These are phyloP conservation scores for Phylloscopus trochilus DNA, from an alignment of 2,113 vertebrate genomes.

Conservation along the genomic window DNA sequence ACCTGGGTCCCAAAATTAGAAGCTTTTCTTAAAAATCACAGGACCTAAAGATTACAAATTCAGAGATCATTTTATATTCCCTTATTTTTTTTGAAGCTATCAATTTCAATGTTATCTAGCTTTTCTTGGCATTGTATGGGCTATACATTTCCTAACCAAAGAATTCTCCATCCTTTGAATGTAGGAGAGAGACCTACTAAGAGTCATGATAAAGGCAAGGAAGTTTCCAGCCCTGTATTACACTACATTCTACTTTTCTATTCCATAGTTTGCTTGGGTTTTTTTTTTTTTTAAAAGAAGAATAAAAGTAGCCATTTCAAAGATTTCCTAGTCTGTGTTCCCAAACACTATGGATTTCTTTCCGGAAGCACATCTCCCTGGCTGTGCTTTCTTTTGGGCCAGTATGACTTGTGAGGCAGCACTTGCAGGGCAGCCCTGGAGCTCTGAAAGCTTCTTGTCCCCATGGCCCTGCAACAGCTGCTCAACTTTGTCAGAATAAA, in stretches of 20 bases:
- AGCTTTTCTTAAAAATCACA: background rate
- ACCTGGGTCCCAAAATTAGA: background rate
- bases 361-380: background rate
- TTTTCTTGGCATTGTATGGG: background rate
- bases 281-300: background rate
- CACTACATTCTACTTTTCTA: background rate
- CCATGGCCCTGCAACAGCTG: background rate
- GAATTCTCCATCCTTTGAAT: background rate
- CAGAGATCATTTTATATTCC: background rate
- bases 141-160: background rate
- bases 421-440: background rate
- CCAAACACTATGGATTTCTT: background rate
- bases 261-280: background rate
- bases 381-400: background rate
- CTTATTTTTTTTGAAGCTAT: background rate
- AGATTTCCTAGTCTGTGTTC: background rate
- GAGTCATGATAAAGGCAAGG: background rate
- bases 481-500: background rate
- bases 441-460: background rate
- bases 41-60: background rate
- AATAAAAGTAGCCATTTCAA: background rate
- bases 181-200: background rate
- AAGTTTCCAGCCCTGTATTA: background rate
- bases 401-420: background rate
- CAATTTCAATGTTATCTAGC: background rate